A percentile compares a stretch with the other conserved stretches of the same genome.
These are phyloP conservation scores for Ariopsis seemanni DNA, from an alignment of 2,113 vertebrate species.

Conservation along the genomic window DNA sequence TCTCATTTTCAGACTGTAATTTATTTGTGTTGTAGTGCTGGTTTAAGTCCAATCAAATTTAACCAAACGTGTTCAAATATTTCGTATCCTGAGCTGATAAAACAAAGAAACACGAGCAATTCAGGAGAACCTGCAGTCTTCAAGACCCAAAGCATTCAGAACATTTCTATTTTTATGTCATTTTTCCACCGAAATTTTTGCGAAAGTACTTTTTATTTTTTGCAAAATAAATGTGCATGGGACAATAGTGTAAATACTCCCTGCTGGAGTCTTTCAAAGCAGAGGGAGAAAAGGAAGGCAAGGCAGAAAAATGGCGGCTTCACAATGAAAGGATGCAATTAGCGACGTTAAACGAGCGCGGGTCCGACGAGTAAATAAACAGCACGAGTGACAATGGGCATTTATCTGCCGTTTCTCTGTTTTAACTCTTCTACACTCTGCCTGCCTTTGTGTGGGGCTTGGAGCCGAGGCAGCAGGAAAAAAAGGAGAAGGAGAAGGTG, in stretches of 20 bases:
- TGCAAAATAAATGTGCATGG: background rate
- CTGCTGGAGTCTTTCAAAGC: background rate
- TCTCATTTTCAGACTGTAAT: background rate
- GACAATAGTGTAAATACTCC: background rate
- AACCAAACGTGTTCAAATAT: background rate
- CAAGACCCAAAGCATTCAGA: background rate
- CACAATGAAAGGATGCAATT: constrained; percentile 39
- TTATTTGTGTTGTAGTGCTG: too few species aligned
- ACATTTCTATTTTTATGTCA: background rate
- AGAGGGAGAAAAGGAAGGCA: background rate
- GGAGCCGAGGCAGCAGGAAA: background rate
- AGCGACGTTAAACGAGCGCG: constrained; percentile 41
- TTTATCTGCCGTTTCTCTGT: constrained; percentile 20
- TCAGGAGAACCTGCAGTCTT: background rate
- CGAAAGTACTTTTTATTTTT: background rate
- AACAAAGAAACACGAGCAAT: background rate
- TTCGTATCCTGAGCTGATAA: background rate
- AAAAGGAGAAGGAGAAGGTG: background rate
- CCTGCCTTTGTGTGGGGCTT: constrained; percentile 15
- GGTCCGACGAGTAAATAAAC: constrained; percentile 50
- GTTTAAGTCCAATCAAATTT: background rate
- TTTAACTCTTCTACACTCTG: background rate
- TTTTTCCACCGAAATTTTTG: background rate
- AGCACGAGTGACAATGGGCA: constrained; percentile 39
- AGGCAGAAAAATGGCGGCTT: background rate